Conservation (phyloP, 2,797 vertebrate genomes). For the Ataeniobius toweri region DNA sequence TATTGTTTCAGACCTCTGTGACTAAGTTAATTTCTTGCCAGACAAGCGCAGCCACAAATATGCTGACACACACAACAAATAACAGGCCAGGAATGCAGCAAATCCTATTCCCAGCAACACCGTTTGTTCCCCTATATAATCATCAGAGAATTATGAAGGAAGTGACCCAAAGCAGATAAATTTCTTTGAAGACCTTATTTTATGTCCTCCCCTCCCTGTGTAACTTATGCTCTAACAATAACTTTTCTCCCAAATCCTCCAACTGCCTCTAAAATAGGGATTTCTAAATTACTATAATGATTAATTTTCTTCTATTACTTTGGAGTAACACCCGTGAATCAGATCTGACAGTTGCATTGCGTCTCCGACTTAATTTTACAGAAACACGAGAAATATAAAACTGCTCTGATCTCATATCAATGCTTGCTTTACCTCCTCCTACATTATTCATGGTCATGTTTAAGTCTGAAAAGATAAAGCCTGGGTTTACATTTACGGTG, state of each 20-base stretch:
- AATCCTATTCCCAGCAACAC: conserved; percentile 38
- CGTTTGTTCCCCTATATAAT: conserved; percentile 55
- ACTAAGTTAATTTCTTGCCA: conserved; percentile 79
- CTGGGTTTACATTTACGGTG: conserved; percentile 72
- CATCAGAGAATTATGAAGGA: conserved; percentile 35
- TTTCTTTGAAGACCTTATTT: conserved; percentile 25
- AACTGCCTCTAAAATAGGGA: conserved; percentile 24
- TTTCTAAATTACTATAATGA: conserved; percentile 30
- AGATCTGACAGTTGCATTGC: conserved; percentile 41
- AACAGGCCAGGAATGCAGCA: conserved; percentile 56
- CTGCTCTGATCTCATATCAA: conserved; percentile 52
- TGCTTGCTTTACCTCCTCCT: conserved; percentile 53
- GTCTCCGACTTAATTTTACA: conserved; percentile 46
- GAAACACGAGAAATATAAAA: conserved; percentile 48
- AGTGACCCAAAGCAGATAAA: conserved; percentile 40
- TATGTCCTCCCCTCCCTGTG: conserved; percentile 17
- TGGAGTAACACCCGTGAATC: conserved; percentile 46
- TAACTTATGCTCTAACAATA: conserved; percentile 9
- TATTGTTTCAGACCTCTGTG: conserved; percentile 72
- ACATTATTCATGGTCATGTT: conserved; percentile 74
- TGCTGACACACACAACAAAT: conserved; percentile 67
- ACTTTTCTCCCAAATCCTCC: conserved; percentile 29
- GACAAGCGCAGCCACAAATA: conserved; percentile 69
- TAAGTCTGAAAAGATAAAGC: conserved; percentile 67
- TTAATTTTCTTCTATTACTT: conserved; percentile 40